phyloP scores from a whole-genome alignment of 2,113 vertebrate species.

The Pleuronectes platessa region DNA sequence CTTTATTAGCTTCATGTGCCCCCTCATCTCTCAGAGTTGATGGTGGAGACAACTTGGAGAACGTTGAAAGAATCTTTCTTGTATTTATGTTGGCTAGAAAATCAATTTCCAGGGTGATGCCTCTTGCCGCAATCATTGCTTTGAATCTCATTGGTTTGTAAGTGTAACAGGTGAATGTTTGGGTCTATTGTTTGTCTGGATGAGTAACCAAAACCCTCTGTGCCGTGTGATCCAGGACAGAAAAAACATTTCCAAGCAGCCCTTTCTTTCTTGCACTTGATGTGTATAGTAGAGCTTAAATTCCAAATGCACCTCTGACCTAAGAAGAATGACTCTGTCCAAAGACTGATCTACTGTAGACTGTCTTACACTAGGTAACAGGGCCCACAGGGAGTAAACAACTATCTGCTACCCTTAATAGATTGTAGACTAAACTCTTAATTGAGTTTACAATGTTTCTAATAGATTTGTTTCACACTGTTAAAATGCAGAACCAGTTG shows the following conservation, averaged over 20 bases:
- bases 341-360: not conserved
- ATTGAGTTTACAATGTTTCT: not conserved
- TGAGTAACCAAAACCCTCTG: not conserved
- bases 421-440: not conserved
- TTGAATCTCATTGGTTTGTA: not conserved
- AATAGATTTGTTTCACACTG: not conserved
- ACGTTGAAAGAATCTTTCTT: not conserved
- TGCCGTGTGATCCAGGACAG: not conserved
- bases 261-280: not conserved
- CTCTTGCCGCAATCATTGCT: not conserved
- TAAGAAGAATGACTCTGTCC: not conserved
- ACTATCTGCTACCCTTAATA: not conserved
- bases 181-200: not conserved
- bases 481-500: conserved; percentile 3
- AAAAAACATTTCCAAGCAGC: not conserved
- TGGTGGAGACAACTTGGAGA: not conserved
- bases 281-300: not conserved
- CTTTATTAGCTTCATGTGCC: conserved; percentile 13
- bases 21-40: not conserved
- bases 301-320: not conserved
- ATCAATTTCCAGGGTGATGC: not conserved
- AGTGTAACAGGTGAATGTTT: not conserved
- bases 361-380: not conserved
- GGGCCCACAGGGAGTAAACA: not conserved
- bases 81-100: not conserved